These are phyloP conservation scores for Solenopsis invicta DNA, from an alignment of 1,140 invertebrate genomes.

Conservation along the genomic window DNA sequence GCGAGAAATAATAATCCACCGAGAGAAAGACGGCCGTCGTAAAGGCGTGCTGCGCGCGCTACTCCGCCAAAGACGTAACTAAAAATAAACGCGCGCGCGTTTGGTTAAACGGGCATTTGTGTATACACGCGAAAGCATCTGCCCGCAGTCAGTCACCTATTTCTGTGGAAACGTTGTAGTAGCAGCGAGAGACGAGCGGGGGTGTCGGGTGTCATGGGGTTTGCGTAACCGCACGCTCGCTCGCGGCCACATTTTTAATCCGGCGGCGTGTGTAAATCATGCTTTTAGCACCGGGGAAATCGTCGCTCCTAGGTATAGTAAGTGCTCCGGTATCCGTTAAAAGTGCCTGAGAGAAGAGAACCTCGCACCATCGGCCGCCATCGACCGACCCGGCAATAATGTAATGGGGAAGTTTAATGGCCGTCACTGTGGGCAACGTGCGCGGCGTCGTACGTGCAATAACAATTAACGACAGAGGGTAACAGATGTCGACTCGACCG, in stretches of 20 bases:
- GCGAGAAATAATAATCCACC: slow-evolving; percentile 26
- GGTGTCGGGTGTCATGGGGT: neutral
- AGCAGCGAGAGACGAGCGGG: neutral
- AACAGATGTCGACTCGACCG: slow-evolving; percentile 64
- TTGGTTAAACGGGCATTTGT: slow-evolving; percentile 24
- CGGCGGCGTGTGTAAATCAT: slow-evolving; percentile 14
- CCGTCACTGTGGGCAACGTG: slow-evolving; percentile 48
- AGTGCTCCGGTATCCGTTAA: slow-evolving; percentile 30
- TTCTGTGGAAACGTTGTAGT: neutral
- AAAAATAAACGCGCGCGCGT: slow-evolving; percentile 39
- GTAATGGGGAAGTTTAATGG: slow-evolving; percentile 64
- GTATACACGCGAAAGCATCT: slow-evolving; percentile 33
- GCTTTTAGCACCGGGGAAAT: slow-evolving; percentile 32
- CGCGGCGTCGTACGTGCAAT: slow-evolving; percentile 53
- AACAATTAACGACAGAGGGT: slow-evolving; percentile 66
- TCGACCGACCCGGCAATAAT: slow-evolving; percentile 48
- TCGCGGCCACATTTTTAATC: slow-evolving; percentile 29
- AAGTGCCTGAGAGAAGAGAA: slow-evolving; percentile 23
- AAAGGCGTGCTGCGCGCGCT: neutral
- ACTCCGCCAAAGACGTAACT: slow-evolving; percentile 1
- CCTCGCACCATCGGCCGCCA: neutral
- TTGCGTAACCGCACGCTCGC: slow-evolving; percentile 17
- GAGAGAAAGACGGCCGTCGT: neutral
- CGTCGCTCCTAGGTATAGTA: neutral
- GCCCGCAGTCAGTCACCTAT: slow-evolving; percentile 33